Conservation (phyloP, 2,113 vertebrate genomes). For the Callocephalon fimbriatum region DNA sequence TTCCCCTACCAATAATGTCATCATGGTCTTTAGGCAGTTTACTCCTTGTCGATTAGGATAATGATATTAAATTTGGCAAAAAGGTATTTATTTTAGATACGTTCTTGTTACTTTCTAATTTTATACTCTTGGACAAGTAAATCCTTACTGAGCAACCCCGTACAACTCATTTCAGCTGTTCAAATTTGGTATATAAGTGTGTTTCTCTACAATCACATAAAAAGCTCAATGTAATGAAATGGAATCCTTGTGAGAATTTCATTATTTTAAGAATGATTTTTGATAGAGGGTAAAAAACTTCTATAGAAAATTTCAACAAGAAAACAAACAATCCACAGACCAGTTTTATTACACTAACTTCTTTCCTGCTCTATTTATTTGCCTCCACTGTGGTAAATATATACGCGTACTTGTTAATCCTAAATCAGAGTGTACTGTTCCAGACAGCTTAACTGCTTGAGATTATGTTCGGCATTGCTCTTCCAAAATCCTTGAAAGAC, state of each 20-base stretch:
- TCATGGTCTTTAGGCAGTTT: not conserved
- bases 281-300: not conserved
- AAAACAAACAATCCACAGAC: not conserved
- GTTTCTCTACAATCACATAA: not conserved
- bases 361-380: not conserved
- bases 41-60: not conserved
- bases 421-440: not conserved
- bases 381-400: not conserved
- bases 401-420: not conserved
- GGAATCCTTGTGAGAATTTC: not conserved
- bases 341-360: not conserved
- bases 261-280: not conserved
- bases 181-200: not conserved
- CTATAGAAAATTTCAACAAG: not conserved
- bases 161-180: not conserved
- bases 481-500: constrained; percentile 25
- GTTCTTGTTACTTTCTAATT: constrained; percentile 4
- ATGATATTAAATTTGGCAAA: constrained; percentile 17
- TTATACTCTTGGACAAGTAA: constrained; percentile 21
- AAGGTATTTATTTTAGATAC: constrained; percentile 5
- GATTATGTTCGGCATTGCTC: not conserved
- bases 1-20: not conserved
- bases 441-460: constrained; percentile 3
- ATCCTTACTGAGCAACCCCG: not conserved
- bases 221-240: not conserved